phyloP scores from a whole-genome alignment of 2,888 invertebrate species.

The Lepidocyrtinus sp. region DNA sequence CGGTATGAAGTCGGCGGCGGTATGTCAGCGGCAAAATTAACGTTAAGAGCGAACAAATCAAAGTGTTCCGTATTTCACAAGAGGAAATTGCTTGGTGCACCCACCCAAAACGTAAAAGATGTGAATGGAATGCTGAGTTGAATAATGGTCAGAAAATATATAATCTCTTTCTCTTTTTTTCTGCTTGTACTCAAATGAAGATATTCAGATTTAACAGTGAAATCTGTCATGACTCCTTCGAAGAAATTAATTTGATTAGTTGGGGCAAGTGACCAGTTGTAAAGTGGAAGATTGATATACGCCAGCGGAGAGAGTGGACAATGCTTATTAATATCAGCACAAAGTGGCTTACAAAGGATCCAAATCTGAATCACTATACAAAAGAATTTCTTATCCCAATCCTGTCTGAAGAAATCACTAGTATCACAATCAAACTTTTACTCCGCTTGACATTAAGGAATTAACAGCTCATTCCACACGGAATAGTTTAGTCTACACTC shows the following conservation, averaged over 20 bases:
- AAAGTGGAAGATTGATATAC: conserved; percentile 33
- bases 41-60: neutral
- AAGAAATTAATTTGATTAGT: conserved; percentile 17
- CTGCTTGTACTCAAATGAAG: neutral
- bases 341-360: conserved; percentile 4
- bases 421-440: conserved; percentile 1
- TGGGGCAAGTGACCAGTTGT: conserved; percentile 20
- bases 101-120: neutral
- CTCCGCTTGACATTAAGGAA: conserved; percentile 1
- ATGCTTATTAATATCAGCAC: conserved; percentile 26
- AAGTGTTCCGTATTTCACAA: neutral
- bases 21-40: neutral
- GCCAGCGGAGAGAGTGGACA: conserved; percentile 4
- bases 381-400: neutral
- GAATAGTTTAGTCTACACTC: too few species aligned
- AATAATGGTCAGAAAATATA: neutral
- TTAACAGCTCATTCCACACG: conserved; percentile 15
- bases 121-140: neutral
- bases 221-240: conserved; percentile 10
- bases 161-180: too few species aligned
- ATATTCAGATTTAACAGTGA: conserved; percentile 1
- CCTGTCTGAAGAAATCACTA: conserved; percentile 10
- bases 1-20: conserved; percentile 6
- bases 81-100: neutral
- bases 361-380: neutral